phyloP scores from a whole-genome alignment of 2,113 vertebrate genomes.

The Xenopus borealis region DNA sequence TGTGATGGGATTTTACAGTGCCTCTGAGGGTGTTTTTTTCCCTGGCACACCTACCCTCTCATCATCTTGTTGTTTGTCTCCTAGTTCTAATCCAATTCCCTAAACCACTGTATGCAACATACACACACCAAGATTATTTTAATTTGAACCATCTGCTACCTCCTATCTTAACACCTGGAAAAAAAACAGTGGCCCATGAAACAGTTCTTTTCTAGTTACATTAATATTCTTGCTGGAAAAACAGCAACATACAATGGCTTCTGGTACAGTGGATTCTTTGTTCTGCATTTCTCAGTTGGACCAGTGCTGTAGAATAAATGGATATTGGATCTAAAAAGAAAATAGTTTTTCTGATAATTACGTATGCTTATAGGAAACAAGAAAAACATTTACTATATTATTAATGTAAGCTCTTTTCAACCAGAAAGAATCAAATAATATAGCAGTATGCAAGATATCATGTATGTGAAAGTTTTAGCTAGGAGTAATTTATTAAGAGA shows the following conservation, averaged over 20 bases:
- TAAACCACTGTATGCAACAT: constrained; percentile 16
- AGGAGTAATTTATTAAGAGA: no score
- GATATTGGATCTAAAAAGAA: constrained; percentile 17
- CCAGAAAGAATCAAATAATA: no score
- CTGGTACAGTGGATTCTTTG: constrained; percentile 7
- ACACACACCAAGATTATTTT: constrained; percentile 33
- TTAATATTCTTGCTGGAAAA: constrained; percentile 27
- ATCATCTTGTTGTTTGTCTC: constrained; percentile 11
- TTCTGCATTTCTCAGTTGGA: constrained; percentile 4
- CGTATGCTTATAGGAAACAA: no score
- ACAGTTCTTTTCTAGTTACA: constrained; percentile 27
- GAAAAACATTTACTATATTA: no score
- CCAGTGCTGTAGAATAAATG: constrained; percentile 17
- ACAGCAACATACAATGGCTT: neutral
- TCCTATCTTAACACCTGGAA: constrained; percentile 32
- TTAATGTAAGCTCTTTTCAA: no score
- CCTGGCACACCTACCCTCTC: neutral
- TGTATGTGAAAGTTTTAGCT: no score
- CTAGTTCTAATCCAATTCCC: constrained; percentile 20
- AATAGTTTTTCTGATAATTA: neutral
- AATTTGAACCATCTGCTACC: constrained; percentile 42
- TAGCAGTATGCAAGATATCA: no score
- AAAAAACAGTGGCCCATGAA: constrained; percentile 25
- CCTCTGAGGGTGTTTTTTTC: neutral
- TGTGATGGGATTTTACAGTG: no score